These are phyloP conservation scores for Meriones unguiculatus DNA, from an alignment of 2,113 vertebrate species.

Conservation along the genomic window DNA sequence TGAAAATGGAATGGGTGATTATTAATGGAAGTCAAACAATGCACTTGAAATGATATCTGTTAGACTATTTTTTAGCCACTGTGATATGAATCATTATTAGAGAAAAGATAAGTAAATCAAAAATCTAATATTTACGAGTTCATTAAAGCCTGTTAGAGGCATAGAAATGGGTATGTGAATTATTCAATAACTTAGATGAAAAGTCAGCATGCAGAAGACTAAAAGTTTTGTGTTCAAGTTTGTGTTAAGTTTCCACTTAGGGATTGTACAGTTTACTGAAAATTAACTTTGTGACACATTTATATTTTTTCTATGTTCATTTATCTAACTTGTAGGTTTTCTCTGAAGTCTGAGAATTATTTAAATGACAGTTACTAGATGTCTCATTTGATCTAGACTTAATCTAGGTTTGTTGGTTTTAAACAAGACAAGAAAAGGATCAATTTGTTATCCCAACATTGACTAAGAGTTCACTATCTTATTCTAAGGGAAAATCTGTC, in stretches of 20 bases:
- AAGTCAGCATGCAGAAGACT: neutral
- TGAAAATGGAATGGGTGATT: neutral
- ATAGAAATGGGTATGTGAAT: neutral
- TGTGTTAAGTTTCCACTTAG: neutral
- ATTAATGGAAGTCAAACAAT: neutral
- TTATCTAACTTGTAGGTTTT: neutral
- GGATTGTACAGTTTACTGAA: neutral
- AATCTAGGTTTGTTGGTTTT: neutral
- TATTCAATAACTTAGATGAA: neutral
- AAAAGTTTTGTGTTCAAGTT: neutral
- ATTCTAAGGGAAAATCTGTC: neutral
- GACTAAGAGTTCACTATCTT: neutral
- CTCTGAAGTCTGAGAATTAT: neutral
- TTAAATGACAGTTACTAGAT: neutral
- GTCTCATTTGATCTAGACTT: constrained; percentile 24
- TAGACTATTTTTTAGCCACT: neutral
- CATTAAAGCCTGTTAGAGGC: neutral
- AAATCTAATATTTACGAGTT: neutral
- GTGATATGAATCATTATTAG: neutral
- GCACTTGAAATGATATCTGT: neutral
- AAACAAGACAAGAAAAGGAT: neutral
- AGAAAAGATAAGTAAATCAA: neutral
- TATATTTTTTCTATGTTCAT: constrained; percentile 15
- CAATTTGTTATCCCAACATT: neutral
- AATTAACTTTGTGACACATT: neutral